Percentiles rank a stretch among this genome's conserved stretches.
phyloP scores from a whole-genome alignment of 2,797 vertebrate genomes.

The Neoniphon sammara region DNA sequence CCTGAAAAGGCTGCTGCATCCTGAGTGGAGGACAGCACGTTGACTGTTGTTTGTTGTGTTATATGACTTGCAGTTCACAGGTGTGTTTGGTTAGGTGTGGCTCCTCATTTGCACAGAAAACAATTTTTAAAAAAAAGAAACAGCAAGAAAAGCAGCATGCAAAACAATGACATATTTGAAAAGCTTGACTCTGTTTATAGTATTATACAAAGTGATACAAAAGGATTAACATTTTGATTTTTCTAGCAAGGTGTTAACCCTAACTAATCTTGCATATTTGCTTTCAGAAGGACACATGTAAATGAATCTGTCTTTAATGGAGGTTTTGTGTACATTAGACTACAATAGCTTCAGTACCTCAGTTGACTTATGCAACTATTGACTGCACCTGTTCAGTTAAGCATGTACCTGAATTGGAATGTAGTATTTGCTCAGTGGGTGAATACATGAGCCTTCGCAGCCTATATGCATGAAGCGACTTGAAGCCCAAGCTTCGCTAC shows the following conservation, averaged over 20 bases:
- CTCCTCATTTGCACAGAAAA: conserved; percentile 64
- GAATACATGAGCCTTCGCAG: conserved; percentile 2
- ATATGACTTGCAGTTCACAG: background rate
- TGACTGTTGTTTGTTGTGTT: background rate
- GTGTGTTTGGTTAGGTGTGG: conserved; percentile 13
- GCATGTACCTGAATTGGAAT: conserved; percentile 31
- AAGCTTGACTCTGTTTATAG: background rate
- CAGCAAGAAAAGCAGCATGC: conserved; percentile 50
- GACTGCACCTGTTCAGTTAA: conserved; percentile 50
- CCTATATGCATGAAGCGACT: conserved; percentile 9
- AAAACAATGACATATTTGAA: conserved; percentile 45
- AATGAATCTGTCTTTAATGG: conserved; percentile 49
- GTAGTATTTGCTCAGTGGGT: conserved; percentile 35
- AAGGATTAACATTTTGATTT: conserved; percentile 1
- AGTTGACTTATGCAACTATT: conserved; percentile 27
- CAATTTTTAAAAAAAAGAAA: conserved; percentile 36
- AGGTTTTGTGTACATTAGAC: conserved; percentile 50
- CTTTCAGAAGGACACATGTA: conserved; percentile 22
- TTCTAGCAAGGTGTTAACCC: conserved; percentile 13
- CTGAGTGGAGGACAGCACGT: background rate
- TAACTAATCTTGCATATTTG: conserved; percentile 25
- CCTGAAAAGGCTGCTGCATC: no score
- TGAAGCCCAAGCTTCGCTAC: conserved; percentile 1
- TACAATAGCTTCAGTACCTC: conserved; percentile 8
- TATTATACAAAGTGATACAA: background rate